Conservation (phyloP, 2,888 invertebrate species). For the Himalopsyche kuldschensis region DNA sequence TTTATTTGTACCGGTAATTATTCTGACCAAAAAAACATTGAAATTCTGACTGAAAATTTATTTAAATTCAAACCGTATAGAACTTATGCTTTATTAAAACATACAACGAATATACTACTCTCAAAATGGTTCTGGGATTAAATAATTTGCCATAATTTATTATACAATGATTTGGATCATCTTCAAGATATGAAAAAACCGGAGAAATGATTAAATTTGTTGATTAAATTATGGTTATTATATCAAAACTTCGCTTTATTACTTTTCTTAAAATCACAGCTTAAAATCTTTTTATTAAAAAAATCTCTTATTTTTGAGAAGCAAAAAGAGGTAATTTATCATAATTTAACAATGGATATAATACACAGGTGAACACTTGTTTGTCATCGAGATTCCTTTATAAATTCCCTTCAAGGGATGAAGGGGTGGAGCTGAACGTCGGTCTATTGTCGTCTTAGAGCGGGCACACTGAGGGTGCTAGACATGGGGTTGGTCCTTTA, state of each 20-base stretch:
- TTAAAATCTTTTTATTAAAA: not conserved
- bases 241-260: not conserved
- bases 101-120: too few species aligned
- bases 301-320: not conserved
- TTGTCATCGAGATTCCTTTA: constrained; percentile 33
- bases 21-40: too few species aligned
- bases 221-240: too few species aligned
- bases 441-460: constrained; percentile 10
- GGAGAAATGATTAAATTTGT: too few species aligned
- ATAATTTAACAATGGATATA: constrained; percentile 34
- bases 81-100: too few species aligned
- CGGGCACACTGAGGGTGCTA: not conserved
- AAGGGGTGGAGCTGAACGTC: not conserved
- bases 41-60: too few species aligned
- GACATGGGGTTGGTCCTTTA: not conserved
- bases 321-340: constrained; percentile 27
- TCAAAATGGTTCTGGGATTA: too few species aligned
- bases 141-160: too few species aligned
- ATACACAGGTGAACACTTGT: constrained; percentile 35
- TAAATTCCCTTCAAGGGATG: not conserved
- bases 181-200: too few species aligned
- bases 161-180: too few species aligned
- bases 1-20: too few species aligned
- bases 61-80: too few species aligned
- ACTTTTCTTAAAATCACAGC: not conserved